Evolutionary conservation across 2,888 invertebrate genomes (phyloP), one percentile per base, ranked within the genome.

Genomic region (Trachelus stipa): DNA sequence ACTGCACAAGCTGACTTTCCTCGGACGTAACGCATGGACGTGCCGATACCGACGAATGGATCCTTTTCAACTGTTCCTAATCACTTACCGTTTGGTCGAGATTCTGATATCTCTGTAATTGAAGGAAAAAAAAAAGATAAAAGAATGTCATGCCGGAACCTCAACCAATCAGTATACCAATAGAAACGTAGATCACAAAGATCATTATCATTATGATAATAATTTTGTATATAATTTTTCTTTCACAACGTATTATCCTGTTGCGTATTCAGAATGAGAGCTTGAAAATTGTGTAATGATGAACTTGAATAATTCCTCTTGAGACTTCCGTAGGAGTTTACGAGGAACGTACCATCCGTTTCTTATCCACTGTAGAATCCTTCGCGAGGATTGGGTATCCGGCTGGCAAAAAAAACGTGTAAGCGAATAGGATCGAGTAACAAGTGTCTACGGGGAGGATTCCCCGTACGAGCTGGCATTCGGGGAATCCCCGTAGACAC

Each of bases 1-100:
- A 33, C 77, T 81, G 78, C 77, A 75, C 74, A 79, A 80, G 77
- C 11, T 79, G 79, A 81, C 34, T 81, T 81, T 81, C 69, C 74
- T 78, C 73, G 34, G 74, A 81, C 81, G 76, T 76, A 77, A 82
- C 78, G 79, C 79, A 82, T 75, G 75, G 73, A 78, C 34, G 40
- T 23, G 69, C 35, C 56, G 69, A 76, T 77, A 81, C 79, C 76
- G 40, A 56, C 15, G 78, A 79, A 79, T 79, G 56, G 73, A 34
- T 69, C 34, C 23, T 15, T 77, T 56, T 11, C 37, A 33, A 30
- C n/a, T 23, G 40, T 9, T 56, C 40, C 40, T 23, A 23, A 56
- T 56, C 23, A 56, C 40, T 56, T 56, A 56, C 40, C 40, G 40
- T 56, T 56, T 56, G 40, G 23, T 56, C 40, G 40, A 56, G 40